These are phyloP conservation scores for Diplosoma virens DNA, from an alignment of 23 tunicate genomes.

Conservation along the genomic window DNA sequence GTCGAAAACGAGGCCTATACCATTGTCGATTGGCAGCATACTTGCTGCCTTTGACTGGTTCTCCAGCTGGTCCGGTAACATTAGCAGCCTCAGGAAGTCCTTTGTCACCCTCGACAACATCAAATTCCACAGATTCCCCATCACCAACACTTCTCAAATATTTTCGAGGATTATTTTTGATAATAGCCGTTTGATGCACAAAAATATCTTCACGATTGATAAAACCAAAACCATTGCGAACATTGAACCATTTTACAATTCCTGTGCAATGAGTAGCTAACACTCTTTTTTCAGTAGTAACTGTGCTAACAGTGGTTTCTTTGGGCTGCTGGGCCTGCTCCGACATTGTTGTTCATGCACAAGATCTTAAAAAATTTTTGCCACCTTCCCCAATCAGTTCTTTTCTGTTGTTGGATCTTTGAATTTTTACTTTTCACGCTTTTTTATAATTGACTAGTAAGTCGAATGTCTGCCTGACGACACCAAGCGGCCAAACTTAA, in stretches of 20 bases:
- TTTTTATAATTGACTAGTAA: too few relatives aligned
- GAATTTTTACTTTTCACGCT: too few relatives aligned
- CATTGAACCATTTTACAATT: conserved; percentile 99
- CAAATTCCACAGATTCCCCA: conserved; percentile 95
- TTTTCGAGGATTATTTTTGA: conserved; percentile 95
- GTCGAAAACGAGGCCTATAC: conserved; percentile 35
- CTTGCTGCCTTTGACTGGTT: conserved; percentile 96
- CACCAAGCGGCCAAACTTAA: too few relatives aligned
- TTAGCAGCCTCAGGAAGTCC: conserved; percentile 99
- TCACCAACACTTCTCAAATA: conserved; percentile 96
- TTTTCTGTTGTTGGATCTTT: too few relatives aligned
- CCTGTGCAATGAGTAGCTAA: conserved; percentile 96
- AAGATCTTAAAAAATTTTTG: too few relatives aligned
- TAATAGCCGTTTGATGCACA: conserved; percentile 98
- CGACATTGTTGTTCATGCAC: too few relatives aligned
- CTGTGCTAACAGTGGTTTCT: conserved; percentile 20
- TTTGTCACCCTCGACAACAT: conserved; percentile 98
- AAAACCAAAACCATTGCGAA: conserved; percentile 99
- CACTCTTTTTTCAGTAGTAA: conserved; percentile 70
- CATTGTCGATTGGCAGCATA: conserved; percentile 96
- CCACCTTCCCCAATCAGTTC: too few relatives aligned
- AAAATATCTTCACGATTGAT: conserved; percentile 98
- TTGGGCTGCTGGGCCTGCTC: conserved; percentile 65
- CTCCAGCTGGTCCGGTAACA: conserved; percentile 98
- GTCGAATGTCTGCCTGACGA: too few relatives aligned